Evolutionary conservation across 2,888 invertebrate species (phyloP).

Genomic region (Argyresthia goedartella): DNA sequence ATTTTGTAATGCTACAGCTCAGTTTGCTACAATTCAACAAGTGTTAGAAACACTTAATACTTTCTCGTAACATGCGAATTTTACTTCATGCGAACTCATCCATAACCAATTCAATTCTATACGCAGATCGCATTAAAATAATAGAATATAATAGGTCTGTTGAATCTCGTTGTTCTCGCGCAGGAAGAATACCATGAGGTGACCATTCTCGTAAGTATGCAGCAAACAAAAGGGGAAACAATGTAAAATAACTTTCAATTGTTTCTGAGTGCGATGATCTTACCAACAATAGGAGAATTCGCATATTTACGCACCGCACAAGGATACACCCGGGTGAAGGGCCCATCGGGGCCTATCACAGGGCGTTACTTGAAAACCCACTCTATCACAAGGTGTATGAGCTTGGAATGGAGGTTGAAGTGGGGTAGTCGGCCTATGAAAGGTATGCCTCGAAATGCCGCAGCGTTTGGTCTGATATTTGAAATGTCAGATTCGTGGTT

Average conservation of each 20-base stretch:
- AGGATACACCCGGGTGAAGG: constrained; percentile 17
- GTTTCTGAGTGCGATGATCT: neutral
- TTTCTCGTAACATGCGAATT: too few relatives aligned
- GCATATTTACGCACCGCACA: constrained; percentile 11
- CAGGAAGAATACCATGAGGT: too few relatives aligned
- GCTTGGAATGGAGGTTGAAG: neutral
- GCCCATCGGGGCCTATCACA: constrained; percentile 15
- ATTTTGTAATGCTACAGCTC: too few relatives aligned
- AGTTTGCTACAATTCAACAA: too few relatives aligned
- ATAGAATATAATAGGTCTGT: too few relatives aligned
- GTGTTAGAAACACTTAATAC: too few relatives aligned
- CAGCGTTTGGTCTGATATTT: constrained; percentile 46
- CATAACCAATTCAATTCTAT: too few relatives aligned
- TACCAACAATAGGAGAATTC: constrained; percentile 8
- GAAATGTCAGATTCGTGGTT: constrained; percentile 68
- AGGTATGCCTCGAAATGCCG: constrained; percentile 39
- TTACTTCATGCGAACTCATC: too few relatives aligned
- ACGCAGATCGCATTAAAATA: too few relatives aligned
- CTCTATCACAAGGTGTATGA: too few relatives aligned
- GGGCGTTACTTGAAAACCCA: neutral
- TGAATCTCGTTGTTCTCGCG: too few relatives aligned
- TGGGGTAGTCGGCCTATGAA: neutral
- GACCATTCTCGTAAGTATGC: too few relatives aligned
- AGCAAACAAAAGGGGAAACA: constrained; percentile 13
- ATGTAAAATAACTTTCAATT: neutral